Conservation (phyloP, 2,113 vertebrate genomes). For the Scomber japonicus region DNA sequence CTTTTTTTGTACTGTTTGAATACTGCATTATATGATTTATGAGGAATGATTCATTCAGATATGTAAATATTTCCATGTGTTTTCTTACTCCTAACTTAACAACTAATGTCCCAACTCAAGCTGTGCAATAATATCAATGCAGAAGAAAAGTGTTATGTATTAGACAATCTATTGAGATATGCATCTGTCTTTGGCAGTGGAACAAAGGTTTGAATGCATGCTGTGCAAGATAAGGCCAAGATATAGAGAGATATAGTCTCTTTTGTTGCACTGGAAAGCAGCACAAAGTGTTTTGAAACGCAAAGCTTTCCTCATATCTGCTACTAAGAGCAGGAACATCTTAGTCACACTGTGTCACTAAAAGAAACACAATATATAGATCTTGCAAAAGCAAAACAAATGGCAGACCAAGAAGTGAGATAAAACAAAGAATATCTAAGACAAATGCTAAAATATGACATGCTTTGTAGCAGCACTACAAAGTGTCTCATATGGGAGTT, state of each 20-base stretch:
- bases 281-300: slow-evolving; percentile 51
- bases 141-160: slow-evolving; percentile 29
- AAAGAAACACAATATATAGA: slow-evolving; percentile 61
- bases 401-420: slow-evolving; percentile 66
- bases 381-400: slow-evolving; percentile 73
- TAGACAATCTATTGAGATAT: slow-evolving; percentile 60
- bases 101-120: slow-evolving; percentile 18
- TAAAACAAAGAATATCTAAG: slow-evolving; percentile 66
- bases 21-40: background rate
- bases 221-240: slow-evolving; percentile 64
- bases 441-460: slow-evolving; percentile 69
- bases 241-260: slow-evolving; percentile 51
- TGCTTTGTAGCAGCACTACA: slow-evolving; percentile 69
- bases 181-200: slow-evolving; percentile 49
- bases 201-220: slow-evolving; percentile 55
- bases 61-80: slow-evolving; percentile 30
- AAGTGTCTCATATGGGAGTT: slow-evolving; percentile 65
- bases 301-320: slow-evolving; percentile 55
- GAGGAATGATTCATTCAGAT: slow-evolving; percentile 27
- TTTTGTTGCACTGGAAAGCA: slow-evolving; percentile 55
- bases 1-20: background rate
- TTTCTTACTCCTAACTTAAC: background rate
- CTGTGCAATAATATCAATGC: slow-evolving; percentile 28
- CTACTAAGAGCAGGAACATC: slow-evolving; percentile 49
- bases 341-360: slow-evolving; percentile 54